Evolutionary conservation across 2,113 vertebrate species (phyloP).

Genomic region (Bothrops jararaca): DNA sequence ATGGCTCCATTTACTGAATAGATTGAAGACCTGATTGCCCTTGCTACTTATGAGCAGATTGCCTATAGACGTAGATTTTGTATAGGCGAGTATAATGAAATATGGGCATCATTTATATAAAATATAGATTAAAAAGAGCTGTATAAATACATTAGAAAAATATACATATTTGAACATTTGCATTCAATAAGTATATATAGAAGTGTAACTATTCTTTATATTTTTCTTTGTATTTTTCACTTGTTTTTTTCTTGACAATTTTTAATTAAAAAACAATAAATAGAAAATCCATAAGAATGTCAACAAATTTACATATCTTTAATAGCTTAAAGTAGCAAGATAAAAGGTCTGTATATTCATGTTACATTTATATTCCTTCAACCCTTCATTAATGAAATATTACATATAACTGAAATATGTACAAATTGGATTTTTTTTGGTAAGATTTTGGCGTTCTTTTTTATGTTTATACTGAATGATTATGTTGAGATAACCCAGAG

Average conservation of each 20-base stretch:
- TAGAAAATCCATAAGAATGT: background rate
- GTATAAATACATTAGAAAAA: background rate
- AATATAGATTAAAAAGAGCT: background rate
- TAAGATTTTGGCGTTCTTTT: background rate
- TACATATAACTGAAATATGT: background rate
- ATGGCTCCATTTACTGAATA: background rate
- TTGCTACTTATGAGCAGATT: background rate
- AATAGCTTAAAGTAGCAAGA: constrained; percentile 34
- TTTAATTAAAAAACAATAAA: background rate
- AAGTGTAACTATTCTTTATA: background rate
- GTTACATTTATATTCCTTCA: constrained; percentile 36
- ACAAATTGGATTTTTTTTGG: background rate
- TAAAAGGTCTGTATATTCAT: background rate
- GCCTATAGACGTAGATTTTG: no score
- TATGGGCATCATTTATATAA: background rate
- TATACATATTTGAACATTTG: background rate
- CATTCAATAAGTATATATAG: background rate
- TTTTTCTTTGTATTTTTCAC: background rate
- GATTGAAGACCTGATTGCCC: background rate
- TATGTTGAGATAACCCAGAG: background rate
- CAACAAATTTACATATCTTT: constrained; percentile 28
- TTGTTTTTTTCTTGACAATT: background rate
- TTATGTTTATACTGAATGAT: background rate
- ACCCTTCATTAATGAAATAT: background rate
- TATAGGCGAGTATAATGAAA: background rate